phyloP scores from a whole-genome alignment of 2,797 vertebrate genomes.

The Neopelma chrysocephalum region DNA sequence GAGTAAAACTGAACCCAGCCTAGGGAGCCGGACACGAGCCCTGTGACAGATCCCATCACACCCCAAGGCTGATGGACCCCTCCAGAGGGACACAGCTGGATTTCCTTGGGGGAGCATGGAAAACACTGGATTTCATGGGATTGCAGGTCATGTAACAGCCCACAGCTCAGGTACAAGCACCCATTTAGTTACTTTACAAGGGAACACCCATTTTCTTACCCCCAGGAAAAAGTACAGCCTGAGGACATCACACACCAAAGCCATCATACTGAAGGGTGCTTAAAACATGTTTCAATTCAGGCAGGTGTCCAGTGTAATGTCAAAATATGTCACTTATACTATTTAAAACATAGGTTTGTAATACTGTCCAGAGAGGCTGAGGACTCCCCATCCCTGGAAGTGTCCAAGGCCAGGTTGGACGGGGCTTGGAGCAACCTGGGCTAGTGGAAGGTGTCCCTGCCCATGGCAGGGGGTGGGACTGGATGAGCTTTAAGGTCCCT shows the following conservation, averaged over 20 bases:
- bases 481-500: not conserved
- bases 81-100: not conserved
- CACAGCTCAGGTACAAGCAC: fast-evolving
- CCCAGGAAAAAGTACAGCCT: not conserved
- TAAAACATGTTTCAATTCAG: fast-evolving
- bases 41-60: not conserved
- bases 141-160: not conserved
- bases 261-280: not conserved
- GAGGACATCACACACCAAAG: not conserved
- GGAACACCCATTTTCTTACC: not conserved
- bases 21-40: not conserved
- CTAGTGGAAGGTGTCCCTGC: not conserved
- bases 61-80: fast-evolving
- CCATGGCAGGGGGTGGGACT: not conserved
- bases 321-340: fast-evolving
- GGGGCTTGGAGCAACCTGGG: not conserved
- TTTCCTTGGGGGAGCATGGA: fast-evolving
- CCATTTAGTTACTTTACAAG: not conserved
- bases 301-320: not conserved
- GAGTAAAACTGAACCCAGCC: not conserved
- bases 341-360: not conserved
- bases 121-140: not conserved
- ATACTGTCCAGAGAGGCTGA: not conserved
- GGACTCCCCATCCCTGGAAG: not conserved
- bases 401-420: not conserved